These are phyloP conservation scores for Nothobranchius furzeri DNA, from an alignment of 2,113 vertebrate genomes.

Conservation along the genomic window DNA sequence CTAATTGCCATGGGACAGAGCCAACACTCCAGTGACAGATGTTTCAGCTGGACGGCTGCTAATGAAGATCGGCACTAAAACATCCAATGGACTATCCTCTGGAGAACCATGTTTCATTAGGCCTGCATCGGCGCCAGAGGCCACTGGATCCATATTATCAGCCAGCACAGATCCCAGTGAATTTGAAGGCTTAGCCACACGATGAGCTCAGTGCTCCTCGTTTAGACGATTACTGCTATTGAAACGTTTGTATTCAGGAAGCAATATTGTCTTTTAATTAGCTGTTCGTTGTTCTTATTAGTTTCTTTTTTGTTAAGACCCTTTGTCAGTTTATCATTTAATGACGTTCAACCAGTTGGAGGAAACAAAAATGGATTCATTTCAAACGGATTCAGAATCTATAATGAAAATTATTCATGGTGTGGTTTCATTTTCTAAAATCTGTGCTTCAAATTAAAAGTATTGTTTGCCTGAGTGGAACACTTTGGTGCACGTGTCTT, in stretches of 20 bases:
- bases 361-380: slow-evolving; percentile 30
- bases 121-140: slow-evolving; percentile 51
- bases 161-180: slow-evolving; percentile 49
- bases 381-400: slow-evolving; percentile 8
- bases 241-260: slow-evolving; percentile 52
- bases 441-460: background rate
- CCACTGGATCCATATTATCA: slow-evolving; percentile 65
- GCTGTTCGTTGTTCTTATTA: slow-evolving; percentile 31
- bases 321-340: slow-evolving; percentile 55
- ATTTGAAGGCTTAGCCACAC: slow-evolving; percentile 29
- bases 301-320: slow-evolving; percentile 37
- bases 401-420: background rate
- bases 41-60: slow-evolving; percentile 61
- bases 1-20: slow-evolving; percentile 64
- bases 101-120: slow-evolving; percentile 58
- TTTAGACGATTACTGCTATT: slow-evolving; percentile 53
- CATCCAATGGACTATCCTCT: slow-evolving; percentile 59
- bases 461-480: background rate
- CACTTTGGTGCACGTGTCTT: background rate
- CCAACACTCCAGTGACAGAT: slow-evolving; percentile 68
- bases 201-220: slow-evolving; percentile 33
- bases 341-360: slow-evolving; percentile 45
- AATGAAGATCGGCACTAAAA: slow-evolving; percentile 66
- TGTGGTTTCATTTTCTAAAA: background rate
- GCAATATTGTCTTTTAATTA: slow-evolving; percentile 65